Evolutionary conservation across 2,797 vertebrate species (phyloP).

Genomic region (Enteromius argenteus): DNA sequence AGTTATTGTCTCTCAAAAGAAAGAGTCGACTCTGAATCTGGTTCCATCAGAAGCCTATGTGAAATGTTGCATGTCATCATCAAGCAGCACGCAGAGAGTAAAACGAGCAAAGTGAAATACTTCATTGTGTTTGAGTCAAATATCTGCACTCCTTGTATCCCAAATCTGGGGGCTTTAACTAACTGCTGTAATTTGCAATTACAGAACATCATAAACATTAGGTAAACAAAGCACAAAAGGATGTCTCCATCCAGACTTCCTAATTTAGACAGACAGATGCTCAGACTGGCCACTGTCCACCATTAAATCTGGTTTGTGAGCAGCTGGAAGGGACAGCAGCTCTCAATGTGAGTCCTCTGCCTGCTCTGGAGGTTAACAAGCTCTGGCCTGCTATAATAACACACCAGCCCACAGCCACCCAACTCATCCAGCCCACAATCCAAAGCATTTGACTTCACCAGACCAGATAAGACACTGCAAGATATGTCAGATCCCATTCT

Average conservation of each 20-base stretch:
- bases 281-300: conserved; percentile 16
- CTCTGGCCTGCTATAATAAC: conserved; percentile 19
- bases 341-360: conserved; percentile 3
- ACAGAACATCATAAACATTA: conserved; percentile 8
- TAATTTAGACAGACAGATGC: conserved; percentile 26
- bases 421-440: not conserved
- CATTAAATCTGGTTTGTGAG: conserved; percentile 15
- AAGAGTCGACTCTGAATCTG: too few relatives aligned
- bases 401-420: not conserved
- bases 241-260: not conserved
- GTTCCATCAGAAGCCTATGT: not conserved
- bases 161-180: not conserved
- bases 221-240: not conserved
- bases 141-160: not conserved
- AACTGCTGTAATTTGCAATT: not conserved
- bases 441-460: conserved; percentile 19
- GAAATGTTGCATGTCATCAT: not conserved
- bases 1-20: too few relatives aligned
- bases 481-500: conserved; percentile 40
- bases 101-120: not conserved
- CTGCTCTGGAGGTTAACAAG: conserved; percentile 41
- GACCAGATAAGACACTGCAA: conserved; percentile 42
- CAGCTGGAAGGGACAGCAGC: conserved; percentile 37
- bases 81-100: not conserved
- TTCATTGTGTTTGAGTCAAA: not conserved